Evolutionary conservation across 2,113 vertebrate species (phyloP).

Genomic region (Trogon surrucura): DNA sequence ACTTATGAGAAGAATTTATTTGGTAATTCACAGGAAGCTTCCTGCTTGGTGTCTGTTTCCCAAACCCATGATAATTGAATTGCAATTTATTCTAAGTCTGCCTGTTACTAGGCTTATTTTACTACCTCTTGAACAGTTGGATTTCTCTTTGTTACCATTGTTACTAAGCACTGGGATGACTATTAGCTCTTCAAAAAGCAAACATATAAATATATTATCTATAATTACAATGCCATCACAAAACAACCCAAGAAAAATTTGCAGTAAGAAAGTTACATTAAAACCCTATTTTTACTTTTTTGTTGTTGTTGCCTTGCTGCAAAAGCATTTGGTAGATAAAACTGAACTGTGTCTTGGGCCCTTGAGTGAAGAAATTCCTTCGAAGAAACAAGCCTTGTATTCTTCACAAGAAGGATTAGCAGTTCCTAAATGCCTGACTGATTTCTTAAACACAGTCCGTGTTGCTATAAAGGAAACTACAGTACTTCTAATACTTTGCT

Average conservation of each 20-base stretch:
- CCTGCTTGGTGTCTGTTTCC: background rate
- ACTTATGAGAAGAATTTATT: background rate
- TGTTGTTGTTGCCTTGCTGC: background rate
- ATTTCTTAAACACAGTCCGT: constrained; percentile 27
- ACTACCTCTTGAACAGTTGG: background rate
- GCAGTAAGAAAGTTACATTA: background rate
- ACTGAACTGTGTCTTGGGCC: background rate
- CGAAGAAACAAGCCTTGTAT: constrained; percentile 31
- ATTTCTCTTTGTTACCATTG: background rate
- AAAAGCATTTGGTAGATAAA: background rate
- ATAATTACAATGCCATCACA: background rate
- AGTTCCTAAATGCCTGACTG: constrained; percentile 46
- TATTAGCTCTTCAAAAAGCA: background rate
- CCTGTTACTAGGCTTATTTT: background rate
- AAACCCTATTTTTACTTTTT: background rate
- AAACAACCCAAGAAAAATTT: background rate
- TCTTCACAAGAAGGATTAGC: constrained; percentile 43
- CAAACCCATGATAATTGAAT: background rate
- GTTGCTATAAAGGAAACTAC: background rate
- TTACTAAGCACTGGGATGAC: background rate
- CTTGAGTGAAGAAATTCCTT: constrained; percentile 20
- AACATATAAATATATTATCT: background rate
- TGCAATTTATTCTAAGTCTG: background rate
- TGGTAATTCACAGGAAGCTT: background rate
- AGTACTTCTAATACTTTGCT: background rate